A percentile compares a stretch with the other conserved stretches of the same genome.
phyloP scores from a whole-genome alignment of 2,888 invertebrate genomes.

The Lissocephala sabroskyi region DNA sequence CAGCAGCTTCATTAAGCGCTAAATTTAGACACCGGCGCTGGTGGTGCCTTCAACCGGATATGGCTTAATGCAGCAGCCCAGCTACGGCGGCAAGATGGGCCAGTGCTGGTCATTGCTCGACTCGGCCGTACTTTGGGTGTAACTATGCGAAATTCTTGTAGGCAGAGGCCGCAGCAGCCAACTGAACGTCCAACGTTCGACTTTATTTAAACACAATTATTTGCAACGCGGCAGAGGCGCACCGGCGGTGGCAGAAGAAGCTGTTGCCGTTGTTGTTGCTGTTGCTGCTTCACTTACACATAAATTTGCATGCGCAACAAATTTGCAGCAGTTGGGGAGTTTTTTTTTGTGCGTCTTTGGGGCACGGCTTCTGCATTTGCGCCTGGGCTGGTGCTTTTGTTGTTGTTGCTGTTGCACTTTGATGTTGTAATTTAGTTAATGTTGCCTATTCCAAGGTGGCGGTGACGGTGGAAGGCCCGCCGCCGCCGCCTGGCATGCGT shows the following conservation, averaged over 20 bases:
- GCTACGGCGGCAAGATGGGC: conserved; percentile 9
- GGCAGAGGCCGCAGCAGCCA: conserved; percentile 20
- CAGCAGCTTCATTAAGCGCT: conserved; percentile 59
- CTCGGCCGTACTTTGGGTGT: conserved; percentile 9
- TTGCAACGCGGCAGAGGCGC: conserved; percentile 38
- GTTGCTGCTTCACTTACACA: conserved; percentile 57
- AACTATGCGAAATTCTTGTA: conserved; percentile 6
- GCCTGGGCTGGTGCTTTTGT: too few relatives aligned
- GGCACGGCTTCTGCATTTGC: too few relatives aligned
- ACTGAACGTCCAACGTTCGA: conserved; percentile 23
- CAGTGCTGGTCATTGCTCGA: conserved; percentile 21
- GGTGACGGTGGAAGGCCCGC: conserved; percentile 16
- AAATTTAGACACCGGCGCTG: conserved; percentile 51
- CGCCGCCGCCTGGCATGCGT: background rate
- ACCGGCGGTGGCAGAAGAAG: conserved; percentile 15
- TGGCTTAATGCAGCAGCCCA: conserved; percentile 55
- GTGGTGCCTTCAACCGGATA: conserved; percentile 62
- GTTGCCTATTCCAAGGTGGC: conserved; percentile 66
- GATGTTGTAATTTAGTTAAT: conserved; percentile 65
- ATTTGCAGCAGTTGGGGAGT: conserved; percentile 46
- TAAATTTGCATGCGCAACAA: conserved; percentile 69
- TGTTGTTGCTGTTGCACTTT: conserved; percentile 22
- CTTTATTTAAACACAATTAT: conserved; percentile 65
- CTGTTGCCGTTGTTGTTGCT: conserved; percentile 23
- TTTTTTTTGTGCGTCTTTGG: too few relatives aligned